Evolutionary conservation across 2,113 vertebrate species (phyloP), one percentile per base, ranked within the genome.

Genomic region (Xenopus borealis): DNA sequence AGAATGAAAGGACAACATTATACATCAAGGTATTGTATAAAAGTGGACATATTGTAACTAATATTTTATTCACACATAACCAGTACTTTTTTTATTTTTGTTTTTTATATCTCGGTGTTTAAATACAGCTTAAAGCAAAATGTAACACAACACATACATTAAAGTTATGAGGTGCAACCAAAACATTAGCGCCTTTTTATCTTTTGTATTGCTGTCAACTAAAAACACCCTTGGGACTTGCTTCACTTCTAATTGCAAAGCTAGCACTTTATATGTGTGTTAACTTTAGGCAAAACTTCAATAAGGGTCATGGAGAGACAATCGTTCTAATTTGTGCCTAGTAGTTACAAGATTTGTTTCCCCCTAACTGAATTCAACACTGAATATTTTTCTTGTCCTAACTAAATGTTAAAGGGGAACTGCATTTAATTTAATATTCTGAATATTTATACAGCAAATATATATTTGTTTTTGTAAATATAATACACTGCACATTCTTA

Each of bases 101-200:
- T 50, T 58, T 75, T 69, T 75, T 63, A 75, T 69, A 57, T 46
- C 59, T 57, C 55, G 30, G 70, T 70, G 46, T 77, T 75, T 77
- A 70, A 77, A 77, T 77, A 77, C 74, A 62, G 74, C 74, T 77
- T 57, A 77, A 70, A 77, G 74, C 74, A 64, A 77, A 77, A 77
- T 77, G 69, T 77, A 77, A 77, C 66, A 70, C 67, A 77, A 63
- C 67, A 70, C 55, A 62, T 77, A 77, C 74, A 77, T 77, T 77
- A 77, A 77, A 77, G 74, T 77, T 77, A 77, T 77, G 74, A 77
- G 74, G 74, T 77, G 74, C 66, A 77, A 77, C 74, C 74, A 77
- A 77, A 77, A 77, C 74, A 77, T 77, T 77, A 77, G 67, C 68
- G 74, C 67, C 74, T 77, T 77, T 77, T 70, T 77, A 70, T 77